Base-by-base conservation (phyloP, 2,797 vertebrate genomes). In the Rhynchonycteris naso region DNA sequence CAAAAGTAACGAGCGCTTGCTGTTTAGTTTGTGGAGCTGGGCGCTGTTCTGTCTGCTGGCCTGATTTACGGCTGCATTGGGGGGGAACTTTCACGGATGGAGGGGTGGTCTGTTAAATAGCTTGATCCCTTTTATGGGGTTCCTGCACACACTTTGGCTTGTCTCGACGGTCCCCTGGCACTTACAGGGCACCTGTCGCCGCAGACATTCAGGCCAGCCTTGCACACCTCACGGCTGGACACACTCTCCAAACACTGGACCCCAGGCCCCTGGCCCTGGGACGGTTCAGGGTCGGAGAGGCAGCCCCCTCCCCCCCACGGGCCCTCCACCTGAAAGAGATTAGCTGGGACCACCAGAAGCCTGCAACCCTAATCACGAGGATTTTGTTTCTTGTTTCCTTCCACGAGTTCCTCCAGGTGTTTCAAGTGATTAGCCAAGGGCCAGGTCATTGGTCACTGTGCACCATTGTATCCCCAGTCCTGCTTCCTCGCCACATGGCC, bases 241-340 rank as follows among this genome's bases (percentile, higher is more conserved):
- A 96, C 89, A 84, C 97, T 98, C 97, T 98, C 95, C 95, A 97
- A 97, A 98, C 98, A 94, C 97, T 88, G 96, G 97, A 72, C 97
- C 66, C 80, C 65, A 12, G 56, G 47, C 68, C 35, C 66, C 21
- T 5, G 7, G 98, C 94, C 98, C 96, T 94, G 75, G 97, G 98
- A 94, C 83, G 6, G 81, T 50, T 81, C 12, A 2, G 59, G 81
- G 65, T 87, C 96, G 95, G 89, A 96, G 92, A 91, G 96, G 97
- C 74, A 10, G 83, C 97, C 97, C n/a, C n/a, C n/a, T n/a, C 96
- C 94, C 9, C 95, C 98, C 98, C 92, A 95, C 88, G 96, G 96
- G 97, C 98, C 99, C 99, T 99, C 99, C 99, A 99, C 99, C 99
- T 99, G 99, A 98, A 98, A 98, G 98, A 99, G 99, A 99, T 99